Evolutionary conservation across 2,797 vertebrate genomes (phyloP), one percentile per base, ranked within the genome.

Genomic region (Scyliorhinus canicula): DNA sequence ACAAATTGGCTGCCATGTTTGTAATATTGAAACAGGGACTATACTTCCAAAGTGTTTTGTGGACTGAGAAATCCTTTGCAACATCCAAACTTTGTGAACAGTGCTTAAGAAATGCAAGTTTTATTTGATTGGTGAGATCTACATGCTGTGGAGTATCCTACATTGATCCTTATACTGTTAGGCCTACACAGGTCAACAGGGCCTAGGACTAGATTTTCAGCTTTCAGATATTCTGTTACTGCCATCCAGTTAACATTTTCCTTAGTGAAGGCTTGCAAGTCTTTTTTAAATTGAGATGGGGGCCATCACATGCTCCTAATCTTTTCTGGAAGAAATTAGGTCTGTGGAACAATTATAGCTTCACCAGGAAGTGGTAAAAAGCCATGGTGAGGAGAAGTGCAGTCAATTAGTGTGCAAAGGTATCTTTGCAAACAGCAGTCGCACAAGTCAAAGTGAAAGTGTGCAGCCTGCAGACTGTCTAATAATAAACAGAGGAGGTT

Each of bases 361-460:
- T 91, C 19, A 26, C 57, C 40, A 65, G 79, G n/a, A 65, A 44
- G 21, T 65, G 21, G 88, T 65, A 60, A 60, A 65, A 1, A 2
- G 21, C 21, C 2, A 6, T 26, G 63, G 40, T 47, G n/a, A 63
- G n/a, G n/a, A 40, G 57, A 44, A 3, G 31, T 82, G 79, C 1
- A 26, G 79, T 1, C 44, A 44, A 19, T 31, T 44, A 44, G 21
- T 8, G 40, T 47, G 28, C 8, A 21, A 50, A 4, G 21, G 84
- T 24, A 9, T 90, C 7, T 90, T 65, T 40, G 60, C n/a, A 44
- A 65, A 12, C n/a, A 44, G 52, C 55, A 57, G 35, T 16, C 55
- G n/a, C 85, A 9, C 57, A 40, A 91, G 60, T 91, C 88, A 91
- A 91, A 91, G 60, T 63, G 88, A 91, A 65, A 91, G 88, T 63